Percentiles rank a stretch among this genome's conserved stretches.
Conservation (phyloP, 2,113 vertebrate genomes). For the Perccottus glenii region DNA sequence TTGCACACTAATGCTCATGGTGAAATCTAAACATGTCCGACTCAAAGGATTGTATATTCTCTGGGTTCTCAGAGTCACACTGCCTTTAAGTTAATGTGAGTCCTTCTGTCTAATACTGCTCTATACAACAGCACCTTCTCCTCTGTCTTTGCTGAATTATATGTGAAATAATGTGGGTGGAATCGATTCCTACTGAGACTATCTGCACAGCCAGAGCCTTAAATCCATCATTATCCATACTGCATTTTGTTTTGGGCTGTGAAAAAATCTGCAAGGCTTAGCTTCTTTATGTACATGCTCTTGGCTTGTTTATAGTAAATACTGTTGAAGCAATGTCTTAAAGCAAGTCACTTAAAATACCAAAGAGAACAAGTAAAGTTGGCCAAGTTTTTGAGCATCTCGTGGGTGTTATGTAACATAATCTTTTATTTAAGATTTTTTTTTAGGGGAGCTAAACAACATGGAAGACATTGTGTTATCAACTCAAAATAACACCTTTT, state of each 20-base stretch:
- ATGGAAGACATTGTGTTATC: no score
- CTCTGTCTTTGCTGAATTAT: constrained; percentile 42
- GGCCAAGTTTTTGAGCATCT: constrained; percentile 26
- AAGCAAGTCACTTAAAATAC: constrained; percentile 12
- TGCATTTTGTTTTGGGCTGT: constrained; percentile 11
- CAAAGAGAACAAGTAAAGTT: constrained; percentile 23
- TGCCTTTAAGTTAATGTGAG: constrained; percentile 6
- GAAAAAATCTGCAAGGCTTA: constrained; percentile 11
- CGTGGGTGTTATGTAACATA: constrained; percentile 31
- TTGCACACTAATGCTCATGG: no score
- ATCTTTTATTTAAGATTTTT: background rate
- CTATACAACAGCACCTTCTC: background rate
- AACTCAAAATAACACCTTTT: no score
- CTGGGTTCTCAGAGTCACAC: no score
- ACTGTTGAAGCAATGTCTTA: background rate
- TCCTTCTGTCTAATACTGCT: background rate
- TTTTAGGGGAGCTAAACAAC: no score
- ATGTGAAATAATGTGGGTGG: constrained; percentile 53
- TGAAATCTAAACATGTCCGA: no score
- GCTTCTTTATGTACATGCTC: background rate
- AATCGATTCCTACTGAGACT: constrained; percentile 59
- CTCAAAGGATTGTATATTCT: no score
- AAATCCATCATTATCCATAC: constrained; percentile 37
- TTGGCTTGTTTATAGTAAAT: constrained; percentile 17
- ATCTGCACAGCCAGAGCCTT: constrained; percentile 39